These are phyloP conservation scores for Bilobella aurantiaca DNA, from an alignment of 1,140 invertebrate species.

Conservation along the genomic window DNA sequence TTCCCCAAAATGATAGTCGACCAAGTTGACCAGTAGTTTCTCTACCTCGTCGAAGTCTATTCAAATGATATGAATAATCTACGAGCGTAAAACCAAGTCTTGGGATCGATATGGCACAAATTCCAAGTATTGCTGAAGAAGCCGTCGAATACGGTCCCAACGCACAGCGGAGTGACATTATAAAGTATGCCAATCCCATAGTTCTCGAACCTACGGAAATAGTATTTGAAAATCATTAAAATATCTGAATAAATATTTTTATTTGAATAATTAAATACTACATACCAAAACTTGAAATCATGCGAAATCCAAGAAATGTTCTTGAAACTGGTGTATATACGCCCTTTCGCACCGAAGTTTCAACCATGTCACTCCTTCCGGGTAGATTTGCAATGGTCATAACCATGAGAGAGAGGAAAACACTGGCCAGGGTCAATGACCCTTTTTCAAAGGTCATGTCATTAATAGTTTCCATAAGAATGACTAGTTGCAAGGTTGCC, in stretches of 20 bases:
- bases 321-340: slow-evolving; percentile 13
- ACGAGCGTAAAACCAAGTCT: slow-evolving; percentile 21
- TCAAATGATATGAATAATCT: slow-evolving; percentile 13
- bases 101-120: slow-evolving; percentile 14
- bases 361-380: slow-evolving; percentile 12
- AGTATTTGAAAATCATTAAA: neutral
- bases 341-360: neutral
- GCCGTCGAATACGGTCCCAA: neutral
- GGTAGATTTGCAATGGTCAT: slow-evolving; percentile 31
- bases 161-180: slow-evolving; percentile 11
- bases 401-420: slow-evolving; percentile 16
- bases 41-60: neutral
- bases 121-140: neutral
- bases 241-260: no score
- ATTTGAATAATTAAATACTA: neutral
- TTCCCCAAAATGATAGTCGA: neutral
- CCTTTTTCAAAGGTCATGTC: slow-evolving; percentile 2
- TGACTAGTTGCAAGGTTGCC: slow-evolving; percentile 24
- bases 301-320: slow-evolving; percentile 26
- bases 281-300: slow-evolving; percentile 32
- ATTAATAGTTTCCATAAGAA: slow-evolving; percentile 17
- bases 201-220: slow-evolving; percentile 14
- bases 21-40: neutral
- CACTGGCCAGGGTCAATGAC: slow-evolving; percentile 11
- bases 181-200: slow-evolving; percentile 20